Evolutionary conservation across 2,113 vertebrate species (phyloP), one percentile per base, ranked within the genome.

Genomic region (Actinemys pallida): DNA sequence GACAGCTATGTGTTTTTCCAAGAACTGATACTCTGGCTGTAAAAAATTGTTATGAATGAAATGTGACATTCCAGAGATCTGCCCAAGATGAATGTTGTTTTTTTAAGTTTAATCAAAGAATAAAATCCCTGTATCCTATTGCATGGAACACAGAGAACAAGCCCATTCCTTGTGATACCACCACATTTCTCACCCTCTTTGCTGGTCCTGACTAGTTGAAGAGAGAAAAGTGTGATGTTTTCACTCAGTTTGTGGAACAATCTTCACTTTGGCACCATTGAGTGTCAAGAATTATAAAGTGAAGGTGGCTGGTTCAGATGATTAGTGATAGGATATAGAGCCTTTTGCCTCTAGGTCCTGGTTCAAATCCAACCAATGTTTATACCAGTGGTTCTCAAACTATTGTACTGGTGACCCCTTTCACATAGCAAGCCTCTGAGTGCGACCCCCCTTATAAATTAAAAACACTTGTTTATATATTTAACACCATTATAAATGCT

Each of bases 11-110:
- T 20, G 69, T 59, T 93, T 89, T 35, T 49, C 83, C 49, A 85
- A 53, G 53, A 57, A 42, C 14, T 93, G 75, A 80, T n/a, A 90
- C 1, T 10, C 20, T 5, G 1, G 45, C 49, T 87, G 88, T n/a
- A 65, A 94, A 93, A 87, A 53, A 7, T 49, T 90, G 65, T 92
- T 85, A 39, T 82, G 78, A 65, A 78, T 39, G 85, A 65, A 57
- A 35, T 16, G 4, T 53, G 19, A 45, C 52, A 53, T 76, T 92
- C 52, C 78, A 35, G 53, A 88, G 86, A 78, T 0, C 79, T 84
- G 8, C 20, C n/a, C 59, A 52, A 85, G 84, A 90, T 9, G 3
- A 27, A 11, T 78, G 92, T 56, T 6, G 24, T 31, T 87, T 59
- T 92, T 56, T 42, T 39, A 49, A 65, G 29, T 81, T 92, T 78